These are phyloP conservation scores for Setophaga kirtlandii DNA, from an alignment of 2,113 vertebrate genomes.

Conservation along the genomic window DNA sequence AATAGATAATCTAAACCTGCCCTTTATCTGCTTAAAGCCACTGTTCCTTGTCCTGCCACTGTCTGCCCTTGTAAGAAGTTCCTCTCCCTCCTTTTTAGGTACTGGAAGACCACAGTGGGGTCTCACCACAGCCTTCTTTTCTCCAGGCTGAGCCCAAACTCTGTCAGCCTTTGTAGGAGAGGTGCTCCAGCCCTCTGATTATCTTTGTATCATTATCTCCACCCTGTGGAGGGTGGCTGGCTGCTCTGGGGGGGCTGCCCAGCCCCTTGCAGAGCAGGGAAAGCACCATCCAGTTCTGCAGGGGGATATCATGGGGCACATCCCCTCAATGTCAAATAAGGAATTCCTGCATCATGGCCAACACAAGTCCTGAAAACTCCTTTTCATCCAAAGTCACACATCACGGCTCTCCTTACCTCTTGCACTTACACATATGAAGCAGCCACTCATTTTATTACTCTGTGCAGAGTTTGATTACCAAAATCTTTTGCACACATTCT, in stretches of 20 bases:
- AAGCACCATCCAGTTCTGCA: neutral
- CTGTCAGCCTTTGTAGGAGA: neutral
- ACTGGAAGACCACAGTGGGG: neutral
- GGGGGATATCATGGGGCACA: rapidly evolving
- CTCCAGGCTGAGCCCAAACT: neutral
- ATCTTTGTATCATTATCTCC: no score
- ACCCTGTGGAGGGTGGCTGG: neutral
- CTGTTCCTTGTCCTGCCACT: neutral
- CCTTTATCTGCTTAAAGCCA: neutral
- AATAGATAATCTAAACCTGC: neutral
- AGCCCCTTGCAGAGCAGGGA: neutral
- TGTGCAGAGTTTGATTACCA: neutral
- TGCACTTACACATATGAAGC: rapidly evolving
- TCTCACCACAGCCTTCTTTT: neutral
- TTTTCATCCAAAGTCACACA: neutral
- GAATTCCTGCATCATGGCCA: neutral
- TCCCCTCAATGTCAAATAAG: neutral
- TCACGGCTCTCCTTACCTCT: neutral
- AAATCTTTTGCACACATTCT: neutral
- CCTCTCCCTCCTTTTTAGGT: neutral
- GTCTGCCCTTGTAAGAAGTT: neutral
- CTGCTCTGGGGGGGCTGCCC: neutral
- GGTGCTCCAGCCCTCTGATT: neutral
- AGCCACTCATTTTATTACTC: neutral
- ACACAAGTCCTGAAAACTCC: neutral